A percentile compares a stretch with the other conserved stretches of the same genome.
Conservation (phyloP, 2,797 vertebrate genomes). For the Knipowitschia caucasica region DNA sequence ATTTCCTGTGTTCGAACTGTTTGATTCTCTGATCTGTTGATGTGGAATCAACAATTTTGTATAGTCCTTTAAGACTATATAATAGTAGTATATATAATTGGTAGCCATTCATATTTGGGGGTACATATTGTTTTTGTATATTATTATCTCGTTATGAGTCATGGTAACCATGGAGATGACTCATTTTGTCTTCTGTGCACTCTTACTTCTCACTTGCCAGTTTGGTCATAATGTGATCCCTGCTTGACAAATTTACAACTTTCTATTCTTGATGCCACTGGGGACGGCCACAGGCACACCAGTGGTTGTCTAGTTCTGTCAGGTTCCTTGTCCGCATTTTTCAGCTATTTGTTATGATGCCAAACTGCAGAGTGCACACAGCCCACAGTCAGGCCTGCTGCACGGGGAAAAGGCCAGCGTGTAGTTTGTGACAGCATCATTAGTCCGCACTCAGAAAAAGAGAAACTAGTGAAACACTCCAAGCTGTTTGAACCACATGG, state of each 20-base stretch:
- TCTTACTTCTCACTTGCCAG: too few relatives aligned
- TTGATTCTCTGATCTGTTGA: too few relatives aligned
- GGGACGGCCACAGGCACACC: conserved; percentile 37
- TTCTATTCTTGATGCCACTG: conserved; percentile 25
- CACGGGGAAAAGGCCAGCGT: conserved; percentile 69
- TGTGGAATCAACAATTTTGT: too few relatives aligned
- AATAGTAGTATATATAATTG: too few relatives aligned
- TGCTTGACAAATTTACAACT: not conserved
- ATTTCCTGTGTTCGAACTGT: too few relatives aligned
- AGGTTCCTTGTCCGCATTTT: conserved; percentile 28
- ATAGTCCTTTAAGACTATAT: too few relatives aligned
- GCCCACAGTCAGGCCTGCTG: conserved; percentile 29
- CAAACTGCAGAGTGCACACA: conserved; percentile 45
- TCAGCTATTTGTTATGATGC: conserved; percentile 59
- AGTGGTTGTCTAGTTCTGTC: conserved; percentile 26
- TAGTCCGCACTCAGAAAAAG: conserved; percentile 67
- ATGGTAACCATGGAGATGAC: too few relatives aligned
- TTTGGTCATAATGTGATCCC: conserved; percentile 6
- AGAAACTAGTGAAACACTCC: conserved; percentile 48
- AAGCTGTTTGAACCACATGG: conserved; percentile 62
- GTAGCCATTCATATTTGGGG: too few relatives aligned
- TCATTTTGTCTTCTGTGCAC: too few relatives aligned
- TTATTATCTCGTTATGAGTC: too few relatives aligned
- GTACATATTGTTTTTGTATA: too few relatives aligned
- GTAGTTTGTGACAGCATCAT: conserved; percentile 66